Evolutionary conservation across 2,888 invertebrate species (phyloP), one percentile per base, ranked within the genome.

Genomic region (Ennomos quercinarius): DNA sequence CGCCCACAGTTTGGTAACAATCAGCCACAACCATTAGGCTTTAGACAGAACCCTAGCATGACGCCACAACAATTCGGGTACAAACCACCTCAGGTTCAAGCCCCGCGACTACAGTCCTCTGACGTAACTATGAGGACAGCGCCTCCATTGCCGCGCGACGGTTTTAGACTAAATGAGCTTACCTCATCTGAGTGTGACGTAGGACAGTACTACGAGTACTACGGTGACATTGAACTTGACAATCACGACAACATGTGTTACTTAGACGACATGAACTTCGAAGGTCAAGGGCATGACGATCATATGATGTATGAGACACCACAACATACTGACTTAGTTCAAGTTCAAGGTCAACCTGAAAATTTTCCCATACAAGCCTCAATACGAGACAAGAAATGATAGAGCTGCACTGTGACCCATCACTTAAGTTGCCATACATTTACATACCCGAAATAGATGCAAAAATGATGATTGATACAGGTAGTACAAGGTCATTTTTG

Each of bases 291-390:
- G 17, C 17, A 17, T 17, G 3, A 3, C 3, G 17, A 17, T 3
- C 2, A 17, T 17, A 17, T 17, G 17, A 17, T 3, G 3, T 17
- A 17, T 17, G 17, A 17, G 1, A 17, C 17, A 17, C 17, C 17
- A 17, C 17, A 17, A 17, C 41, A 42, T 1, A 13, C 6, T 11
- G 41, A 42, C 9, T 6, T 11, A 8, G 27, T 17, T n/a, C 9
- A 43, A 9, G 43, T 17, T 17, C 17, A 27, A 43, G 27, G 13
- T 27, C 27, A 43, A 12, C 11, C 10, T 6, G 8, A 12, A n/a
- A 39, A 39, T 43, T 43, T 43, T 43, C 43, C 9, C 13, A 10
- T 13, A 27, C 17, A 43, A 13, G 43, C 43, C 43, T 43, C 43
- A 9, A 43, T 10, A 4, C 17, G 2, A 27, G 27, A 27, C 43